Evolutionary conservation across 2,797 vertebrate species (phyloP).

Genomic region (Siniperca obscura): DNA sequence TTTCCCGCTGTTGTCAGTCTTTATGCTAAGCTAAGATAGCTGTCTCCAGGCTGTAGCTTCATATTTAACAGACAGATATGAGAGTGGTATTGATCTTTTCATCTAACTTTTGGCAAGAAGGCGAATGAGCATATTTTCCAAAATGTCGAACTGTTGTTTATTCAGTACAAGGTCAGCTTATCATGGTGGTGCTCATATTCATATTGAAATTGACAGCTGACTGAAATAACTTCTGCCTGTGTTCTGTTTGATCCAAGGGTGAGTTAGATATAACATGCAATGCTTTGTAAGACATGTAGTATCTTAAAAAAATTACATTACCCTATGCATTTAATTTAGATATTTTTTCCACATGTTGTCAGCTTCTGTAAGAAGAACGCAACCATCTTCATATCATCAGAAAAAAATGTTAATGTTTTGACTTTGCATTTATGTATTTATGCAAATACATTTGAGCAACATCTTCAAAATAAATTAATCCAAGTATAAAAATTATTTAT

Average conservation of each 20-base stretch:
- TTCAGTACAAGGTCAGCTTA: neutral
- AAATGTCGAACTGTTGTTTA: neutral
- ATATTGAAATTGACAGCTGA: neutral
- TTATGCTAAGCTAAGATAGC: neutral
- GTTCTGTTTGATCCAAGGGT: neutral
- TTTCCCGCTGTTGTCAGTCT: neutral
- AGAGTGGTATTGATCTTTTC: neutral
- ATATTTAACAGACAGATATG: neutral
- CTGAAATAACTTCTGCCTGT: neutral
- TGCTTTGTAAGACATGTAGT: neutral
- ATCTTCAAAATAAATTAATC: neutral
- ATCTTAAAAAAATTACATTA: neutral
- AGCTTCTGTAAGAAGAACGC: neutral
- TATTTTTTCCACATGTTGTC: neutral
- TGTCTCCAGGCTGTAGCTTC: neutral
- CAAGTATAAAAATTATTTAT: neutral
- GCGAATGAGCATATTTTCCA: neutral
- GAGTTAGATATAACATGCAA: neutral
- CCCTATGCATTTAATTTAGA: neutral
- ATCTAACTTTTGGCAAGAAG: neutral
- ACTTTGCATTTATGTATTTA: conserved; percentile 3
- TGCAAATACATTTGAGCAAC: neutral
- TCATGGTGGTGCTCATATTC: neutral
- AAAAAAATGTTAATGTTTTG: neutral
- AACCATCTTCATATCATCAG: conserved; percentile 8